These are phyloP conservation scores for Tor tambroides DNA, from an alignment of 2,113 vertebrate genomes.

Conservation along the genomic window DNA sequence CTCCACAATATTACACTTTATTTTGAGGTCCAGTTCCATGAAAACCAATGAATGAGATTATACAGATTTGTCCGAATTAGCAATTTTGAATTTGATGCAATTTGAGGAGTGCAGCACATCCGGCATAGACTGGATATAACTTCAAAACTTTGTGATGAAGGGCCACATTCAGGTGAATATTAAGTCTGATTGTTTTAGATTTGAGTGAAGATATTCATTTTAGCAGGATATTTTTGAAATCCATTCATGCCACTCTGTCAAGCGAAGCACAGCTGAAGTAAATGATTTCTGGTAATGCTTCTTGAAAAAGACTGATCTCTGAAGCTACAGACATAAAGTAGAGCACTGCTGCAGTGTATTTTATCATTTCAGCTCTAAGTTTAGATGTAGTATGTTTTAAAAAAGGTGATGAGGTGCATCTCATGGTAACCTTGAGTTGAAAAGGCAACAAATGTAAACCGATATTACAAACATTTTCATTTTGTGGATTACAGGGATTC, in stretches of 20 bases:
- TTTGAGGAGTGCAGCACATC: too few relatives aligned
- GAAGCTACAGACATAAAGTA: neutral
- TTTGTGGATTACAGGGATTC: too few relatives aligned
- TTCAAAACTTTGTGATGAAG: neutral
- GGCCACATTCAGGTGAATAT: neutral
- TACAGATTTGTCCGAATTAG: too few relatives aligned
- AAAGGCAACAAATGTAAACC: too few relatives aligned
- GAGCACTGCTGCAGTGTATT: neutral
- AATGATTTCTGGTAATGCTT: neutral
- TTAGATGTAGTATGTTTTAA: neutral
- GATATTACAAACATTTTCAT: too few relatives aligned
- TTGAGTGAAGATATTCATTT: neutral
- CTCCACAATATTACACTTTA: too few relatives aligned
- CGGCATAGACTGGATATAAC: neutral
- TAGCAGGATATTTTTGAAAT: neutral
- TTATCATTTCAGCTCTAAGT: neutral
- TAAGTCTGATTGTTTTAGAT: neutral
- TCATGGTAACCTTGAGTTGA: neutral
- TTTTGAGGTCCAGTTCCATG: too few relatives aligned
- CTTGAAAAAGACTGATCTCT: neutral
- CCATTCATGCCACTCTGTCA: neutral
- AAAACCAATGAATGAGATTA: too few relatives aligned
- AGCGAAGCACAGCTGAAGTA: neutral
- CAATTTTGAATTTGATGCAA: too few relatives aligned
- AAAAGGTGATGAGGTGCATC: neutral